These are phyloP conservation scores for Cochlearius cochlearius DNA, from an alignment of 2,113 vertebrate species.

Conservation along the genomic window DNA sequence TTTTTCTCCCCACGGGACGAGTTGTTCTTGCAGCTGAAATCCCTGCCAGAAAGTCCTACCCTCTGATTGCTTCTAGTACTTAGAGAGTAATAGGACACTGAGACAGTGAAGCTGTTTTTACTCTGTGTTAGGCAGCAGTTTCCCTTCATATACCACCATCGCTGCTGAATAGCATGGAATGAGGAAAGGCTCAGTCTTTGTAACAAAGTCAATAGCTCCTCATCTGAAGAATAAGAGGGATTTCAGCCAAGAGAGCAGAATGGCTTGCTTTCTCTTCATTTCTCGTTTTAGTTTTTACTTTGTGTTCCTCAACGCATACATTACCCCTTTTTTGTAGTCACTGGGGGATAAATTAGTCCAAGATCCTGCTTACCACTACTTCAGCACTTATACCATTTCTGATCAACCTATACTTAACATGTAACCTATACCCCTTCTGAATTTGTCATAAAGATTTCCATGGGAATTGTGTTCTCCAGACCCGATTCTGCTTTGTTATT, in stretches of 20 bases:
- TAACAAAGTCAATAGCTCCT: background rate
- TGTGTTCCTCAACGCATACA: background rate
- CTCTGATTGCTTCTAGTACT: background rate
- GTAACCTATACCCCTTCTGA: conserved; percentile 18
- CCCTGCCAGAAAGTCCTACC: background rate
- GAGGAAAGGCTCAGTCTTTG: background rate
- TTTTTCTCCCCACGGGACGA: background rate
- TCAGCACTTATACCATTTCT: conserved; percentile 6
- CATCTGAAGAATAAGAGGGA: background rate
- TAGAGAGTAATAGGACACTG: background rate
- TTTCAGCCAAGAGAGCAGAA: background rate
- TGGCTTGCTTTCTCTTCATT: background rate
- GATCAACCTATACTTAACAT: background rate
- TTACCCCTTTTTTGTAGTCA: background rate
- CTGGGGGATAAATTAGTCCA: conserved; percentile 33
- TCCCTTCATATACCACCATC: background rate
- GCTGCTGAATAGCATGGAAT: background rate
- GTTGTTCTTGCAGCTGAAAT: background rate
- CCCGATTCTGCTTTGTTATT: background rate
- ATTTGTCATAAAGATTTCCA: conserved; percentile 16
- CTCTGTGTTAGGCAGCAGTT: background rate
- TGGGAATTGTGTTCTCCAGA: background rate
- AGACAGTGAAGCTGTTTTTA: background rate
- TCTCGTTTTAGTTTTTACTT: background rate
- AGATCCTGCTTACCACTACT: background rate